A percentile compares a stretch with the other conserved stretches of the same genome.
These are phyloP conservation scores for Phrynosoma platyrhinos DNA, from an alignment of 2,113 vertebrate species.

Conservation along the genomic window DNA sequence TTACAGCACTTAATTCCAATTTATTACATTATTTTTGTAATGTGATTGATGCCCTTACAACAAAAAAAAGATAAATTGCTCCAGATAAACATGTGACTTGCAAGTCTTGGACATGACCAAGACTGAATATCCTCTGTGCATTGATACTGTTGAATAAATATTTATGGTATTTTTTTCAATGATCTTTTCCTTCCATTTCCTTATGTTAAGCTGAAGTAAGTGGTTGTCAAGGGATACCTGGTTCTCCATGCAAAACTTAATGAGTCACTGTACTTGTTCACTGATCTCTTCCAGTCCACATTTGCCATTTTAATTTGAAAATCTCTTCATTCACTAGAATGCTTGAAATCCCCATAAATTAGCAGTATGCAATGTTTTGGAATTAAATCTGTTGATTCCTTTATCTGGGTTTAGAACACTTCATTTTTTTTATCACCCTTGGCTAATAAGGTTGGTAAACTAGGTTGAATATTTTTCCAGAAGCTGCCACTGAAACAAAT, in stretches of 20 bases:
- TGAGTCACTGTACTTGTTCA: slow-evolving; percentile 34
- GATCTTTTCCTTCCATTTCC: background rate
- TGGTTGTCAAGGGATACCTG: slow-evolving; percentile 10
- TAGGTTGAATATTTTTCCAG: slow-evolving; percentile 47
- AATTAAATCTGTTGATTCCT: slow-evolving; percentile 11
- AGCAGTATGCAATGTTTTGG: slow-evolving; percentile 46
- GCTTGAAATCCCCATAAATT: slow-evolving; percentile 20
- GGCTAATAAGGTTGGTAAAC: slow-evolving; percentile 4
- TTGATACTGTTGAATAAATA: slow-evolving; percentile 37
- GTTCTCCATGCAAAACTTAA: slow-evolving; percentile 32
- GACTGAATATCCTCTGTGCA: slow-evolving; percentile 30
- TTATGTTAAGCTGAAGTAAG: slow-evolving; percentile 13
- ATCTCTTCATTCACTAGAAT: background rate
- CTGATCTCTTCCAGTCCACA: background rate
- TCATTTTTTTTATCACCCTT: slow-evolving; percentile 42
- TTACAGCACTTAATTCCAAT: too few species aligned
- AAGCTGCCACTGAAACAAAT: slow-evolving; percentile 35
- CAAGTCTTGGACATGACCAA: slow-evolving; percentile 30
- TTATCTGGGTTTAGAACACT: slow-evolving; percentile 9
- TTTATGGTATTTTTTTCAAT: slow-evolving; percentile 22
- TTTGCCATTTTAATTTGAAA: slow-evolving; percentile 14
- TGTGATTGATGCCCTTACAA: too few species aligned
- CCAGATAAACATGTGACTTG: background rate
- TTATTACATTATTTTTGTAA: too few species aligned
- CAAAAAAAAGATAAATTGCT: too few species aligned